These are phyloP conservation scores for Ryuthela nishihirai DNA, from an alignment of 2,888 invertebrate genomes.

Conservation along the genomic window DNA sequence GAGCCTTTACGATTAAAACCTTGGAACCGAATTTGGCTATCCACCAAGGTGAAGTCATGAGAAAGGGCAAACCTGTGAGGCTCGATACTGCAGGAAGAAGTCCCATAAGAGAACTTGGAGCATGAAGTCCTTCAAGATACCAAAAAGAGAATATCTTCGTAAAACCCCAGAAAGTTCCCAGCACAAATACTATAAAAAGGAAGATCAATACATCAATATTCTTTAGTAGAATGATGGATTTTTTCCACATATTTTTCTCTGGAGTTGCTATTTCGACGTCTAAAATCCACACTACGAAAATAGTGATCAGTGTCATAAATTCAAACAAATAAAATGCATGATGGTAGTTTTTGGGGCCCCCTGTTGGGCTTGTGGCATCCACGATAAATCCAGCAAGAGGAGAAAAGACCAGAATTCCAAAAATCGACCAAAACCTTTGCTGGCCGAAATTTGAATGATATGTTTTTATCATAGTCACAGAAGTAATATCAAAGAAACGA, in stretches of 20 bases:
- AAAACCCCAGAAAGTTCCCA: slow-evolving; percentile 85
- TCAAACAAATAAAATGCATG: slow-evolving; percentile 80
- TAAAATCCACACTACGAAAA: slow-evolving; percentile 67
- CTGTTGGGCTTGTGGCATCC: slow-evolving; percentile 28
- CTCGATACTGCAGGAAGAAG: slow-evolving; percentile 81
- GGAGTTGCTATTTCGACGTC: slow-evolving; percentile 70
- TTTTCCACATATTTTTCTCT: slow-evolving; percentile 70
- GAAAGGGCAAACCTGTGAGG: slow-evolving; percentile 74
- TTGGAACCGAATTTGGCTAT: slow-evolving; percentile 75
- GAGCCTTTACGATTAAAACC: slow-evolving; percentile 75
- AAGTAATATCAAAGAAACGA: slow-evolving; percentile 83
- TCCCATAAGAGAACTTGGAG: slow-evolving; percentile 74
- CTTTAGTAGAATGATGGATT: slow-evolving; percentile 68
- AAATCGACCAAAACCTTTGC: slow-evolving; percentile 51
- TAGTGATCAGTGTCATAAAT: slow-evolving; percentile 66
- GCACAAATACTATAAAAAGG: slow-evolving; percentile 70
- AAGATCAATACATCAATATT: slow-evolving; percentile 76
- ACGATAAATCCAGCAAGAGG: slow-evolving; percentile 43
- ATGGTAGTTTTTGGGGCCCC: slow-evolving; percentile 67
- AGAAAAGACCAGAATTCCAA: slow-evolving; percentile 49
- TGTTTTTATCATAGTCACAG: slow-evolving; percentile 77
- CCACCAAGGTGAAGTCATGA: slow-evolving; percentile 78
- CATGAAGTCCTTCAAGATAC: slow-evolving; percentile 71
- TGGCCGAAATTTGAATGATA: slow-evolving; percentile 55
- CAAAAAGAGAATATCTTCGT: slow-evolving; percentile 84